phyloP scores from a whole-genome alignment of 1,140 invertebrate genomes.

The Achroia grisella region DNA sequence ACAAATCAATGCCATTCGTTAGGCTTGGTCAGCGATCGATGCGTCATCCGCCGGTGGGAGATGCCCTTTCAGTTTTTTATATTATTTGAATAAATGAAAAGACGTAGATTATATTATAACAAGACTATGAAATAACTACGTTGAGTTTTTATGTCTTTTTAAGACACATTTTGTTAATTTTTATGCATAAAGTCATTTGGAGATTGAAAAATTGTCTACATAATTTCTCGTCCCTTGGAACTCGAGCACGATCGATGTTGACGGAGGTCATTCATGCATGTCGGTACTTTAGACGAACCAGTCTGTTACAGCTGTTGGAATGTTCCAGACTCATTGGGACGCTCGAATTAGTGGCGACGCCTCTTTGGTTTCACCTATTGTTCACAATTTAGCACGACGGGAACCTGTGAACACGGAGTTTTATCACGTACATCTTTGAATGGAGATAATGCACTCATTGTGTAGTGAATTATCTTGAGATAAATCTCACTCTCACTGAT shows the following conservation, averaged over 20 bases:
- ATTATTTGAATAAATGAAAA: slow-evolving; percentile 2
- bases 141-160: neutral
- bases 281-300: slow-evolving; percentile 37
- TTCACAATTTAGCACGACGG: slow-evolving; percentile 31
- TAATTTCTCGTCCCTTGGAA: slow-evolving; percentile 34
- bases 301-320: slow-evolving; percentile 28
- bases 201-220: slow-evolving; percentile 31
- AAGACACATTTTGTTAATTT: no score
- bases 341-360: slow-evolving; percentile 17
- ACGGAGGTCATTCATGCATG: slow-evolving; percentile 57
- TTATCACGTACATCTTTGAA: slow-evolving; percentile 16
- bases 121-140: neutral
- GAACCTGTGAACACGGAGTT: slow-evolving; percentile 26
- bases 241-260: slow-evolving; percentile 57
- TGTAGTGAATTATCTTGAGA: slow-evolving; percentile 1
- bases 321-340: slow-evolving; percentile 37
- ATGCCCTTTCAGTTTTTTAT: slow-evolving; percentile 62
- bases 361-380: slow-evolving; percentile 53
- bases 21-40: slow-evolving; percentile 74
- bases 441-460: slow-evolving; percentile 25
- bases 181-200: slow-evolving; percentile 1
- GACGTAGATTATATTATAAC: neutral
- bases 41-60: slow-evolving; percentile 72
- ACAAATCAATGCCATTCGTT: slow-evolving; percentile 66
- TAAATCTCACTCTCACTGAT: neutral